Evolutionary conservation across 2,797 vertebrate genomes (phyloP), one percentile per base, ranked within the genome.

Genomic region (Lithobates sylvaticus): DNA sequence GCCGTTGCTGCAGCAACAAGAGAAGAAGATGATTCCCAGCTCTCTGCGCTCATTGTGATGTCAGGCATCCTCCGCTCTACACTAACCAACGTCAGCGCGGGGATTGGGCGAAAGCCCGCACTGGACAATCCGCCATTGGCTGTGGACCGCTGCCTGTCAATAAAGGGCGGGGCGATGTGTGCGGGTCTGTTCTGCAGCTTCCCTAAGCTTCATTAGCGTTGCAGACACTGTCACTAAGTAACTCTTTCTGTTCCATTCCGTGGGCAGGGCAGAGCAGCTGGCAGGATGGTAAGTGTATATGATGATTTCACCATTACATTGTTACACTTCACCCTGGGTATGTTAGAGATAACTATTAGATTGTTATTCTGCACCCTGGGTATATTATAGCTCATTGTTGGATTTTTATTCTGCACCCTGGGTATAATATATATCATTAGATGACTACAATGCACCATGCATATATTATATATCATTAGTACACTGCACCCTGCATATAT

Each of bases 91-190:
- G 16, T 73, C 34, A 32, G 54, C 54, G 1, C 21, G 6, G 65
- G 26, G 16, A 77, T 8, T 10, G 77, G n/a, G 87, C 39, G 73
- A 32, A 29, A 1, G 16, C 23, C 81, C 50, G 0, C 72, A 67
- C 36, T 32, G 34, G 76, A 85, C 34, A n/a, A 18, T 27, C 87
- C 18, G 0, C 83, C n/a, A 93, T 94, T 94, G 92, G 94, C 81
- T 87, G 67, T 0, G 2, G 18, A 0, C 0, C 7, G 18, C 32
- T 91, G 93, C 74, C 92, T 88, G 58, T 94, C 93, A 84, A 29
- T 54, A 72, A n/a, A 3, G 47, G 39, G 75, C 23, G 6, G 61
- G 3, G 80, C 86, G 0, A 76, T 3, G 18, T 78, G 44, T 9
- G 21, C 16, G 29, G 32, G 54, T 50, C 50, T 21, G 54, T 39